Evolutionary conservation across 2,888 invertebrate species (phyloP).

Genomic region (Euzophera pinguis): DNA sequence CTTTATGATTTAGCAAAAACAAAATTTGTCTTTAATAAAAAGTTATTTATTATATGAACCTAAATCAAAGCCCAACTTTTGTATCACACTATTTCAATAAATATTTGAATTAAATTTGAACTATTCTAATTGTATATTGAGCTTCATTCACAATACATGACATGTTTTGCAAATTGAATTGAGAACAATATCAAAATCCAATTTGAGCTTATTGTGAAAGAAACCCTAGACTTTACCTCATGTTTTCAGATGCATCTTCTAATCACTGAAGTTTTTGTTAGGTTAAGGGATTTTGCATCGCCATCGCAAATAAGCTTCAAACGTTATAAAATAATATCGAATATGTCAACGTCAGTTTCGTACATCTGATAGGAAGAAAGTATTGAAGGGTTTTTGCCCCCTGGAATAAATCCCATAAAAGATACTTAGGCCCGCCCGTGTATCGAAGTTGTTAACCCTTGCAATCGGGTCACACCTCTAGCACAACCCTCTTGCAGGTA

Average conservation of each 20-base stretch:
- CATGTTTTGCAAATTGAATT: not conserved
- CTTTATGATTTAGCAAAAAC: no score
- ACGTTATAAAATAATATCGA: constrained; percentile 5
- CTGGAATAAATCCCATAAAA: constrained; percentile 77
- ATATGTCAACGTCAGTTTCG: constrained; percentile 24
- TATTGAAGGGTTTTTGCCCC: constrained; percentile 55
- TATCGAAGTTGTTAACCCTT: constrained; percentile 80
- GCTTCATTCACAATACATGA: not conserved
- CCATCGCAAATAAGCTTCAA: constrained; percentile 42
- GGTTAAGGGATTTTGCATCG: constrained; percentile 30
- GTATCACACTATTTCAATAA: not conserved
- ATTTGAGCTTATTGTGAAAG: constrained; percentile 1
- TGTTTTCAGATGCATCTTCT: constrained; percentile 8
- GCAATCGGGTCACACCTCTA: constrained; percentile 80
- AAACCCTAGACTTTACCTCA: constrained; percentile 10
- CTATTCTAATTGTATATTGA: not conserved
- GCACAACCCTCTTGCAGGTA: constrained; percentile 80
- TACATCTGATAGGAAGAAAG: constrained; percentile 48
- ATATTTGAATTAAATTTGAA: not conserved
- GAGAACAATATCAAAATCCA: not conserved
- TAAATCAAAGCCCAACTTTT: not conserved
- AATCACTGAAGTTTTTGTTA: constrained; percentile 1
- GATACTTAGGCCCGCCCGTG: constrained; percentile 79
- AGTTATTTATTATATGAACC: no score
- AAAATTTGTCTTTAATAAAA: no score